phyloP scores from a whole-genome alignment of 2,797 vertebrate species.

The Leptodactylus fallax region DNA sequence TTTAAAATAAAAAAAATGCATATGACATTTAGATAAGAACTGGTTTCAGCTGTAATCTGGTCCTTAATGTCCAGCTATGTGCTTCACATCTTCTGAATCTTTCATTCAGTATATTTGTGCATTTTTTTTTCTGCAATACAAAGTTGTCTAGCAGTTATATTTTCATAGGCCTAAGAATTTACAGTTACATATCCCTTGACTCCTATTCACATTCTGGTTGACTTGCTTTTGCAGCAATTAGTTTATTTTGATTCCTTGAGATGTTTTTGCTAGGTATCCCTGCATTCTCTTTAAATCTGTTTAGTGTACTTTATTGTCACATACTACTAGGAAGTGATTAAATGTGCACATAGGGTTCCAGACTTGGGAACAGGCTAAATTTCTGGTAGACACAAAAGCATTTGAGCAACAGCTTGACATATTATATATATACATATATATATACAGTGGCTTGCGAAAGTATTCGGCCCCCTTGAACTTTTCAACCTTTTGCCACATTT shows the following conservation, averaged over 20 bases:
- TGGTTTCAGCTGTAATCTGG: neutral
- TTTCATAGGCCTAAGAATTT: neutral
- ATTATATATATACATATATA: neutral
- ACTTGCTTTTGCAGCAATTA: constrained; percentile 33
- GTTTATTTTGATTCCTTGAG: constrained; percentile 28
- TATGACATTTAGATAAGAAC: too few species aligned
- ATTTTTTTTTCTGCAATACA: neutral
- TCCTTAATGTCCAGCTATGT: neutral
- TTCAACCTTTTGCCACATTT: too few species aligned
- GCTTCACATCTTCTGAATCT: too few species aligned
- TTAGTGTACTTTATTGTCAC: constrained; percentile 1
- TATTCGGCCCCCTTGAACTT: too few species aligned
- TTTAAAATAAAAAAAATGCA: too few species aligned
- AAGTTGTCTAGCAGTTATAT: neutral
- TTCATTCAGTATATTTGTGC: neutral
- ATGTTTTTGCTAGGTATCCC: constrained; percentile 41
- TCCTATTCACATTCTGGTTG: constrained; percentile 19
- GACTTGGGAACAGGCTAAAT: neutral
- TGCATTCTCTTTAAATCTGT: constrained; percentile 23
- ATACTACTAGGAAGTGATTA: constrained; percentile 24
- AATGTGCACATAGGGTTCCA: constrained; percentile 4
- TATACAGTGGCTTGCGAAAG: too few species aligned
- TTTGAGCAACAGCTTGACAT: constrained; percentile 14
- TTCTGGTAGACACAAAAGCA: constrained; percentile 2
- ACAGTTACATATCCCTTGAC: neutral